A percentile compares a stretch with the other conserved stretches of the same genome.
phyloP scores from a whole-genome alignment of 1,140 invertebrate genomes.

The Neodiprion pinetum region DNA sequence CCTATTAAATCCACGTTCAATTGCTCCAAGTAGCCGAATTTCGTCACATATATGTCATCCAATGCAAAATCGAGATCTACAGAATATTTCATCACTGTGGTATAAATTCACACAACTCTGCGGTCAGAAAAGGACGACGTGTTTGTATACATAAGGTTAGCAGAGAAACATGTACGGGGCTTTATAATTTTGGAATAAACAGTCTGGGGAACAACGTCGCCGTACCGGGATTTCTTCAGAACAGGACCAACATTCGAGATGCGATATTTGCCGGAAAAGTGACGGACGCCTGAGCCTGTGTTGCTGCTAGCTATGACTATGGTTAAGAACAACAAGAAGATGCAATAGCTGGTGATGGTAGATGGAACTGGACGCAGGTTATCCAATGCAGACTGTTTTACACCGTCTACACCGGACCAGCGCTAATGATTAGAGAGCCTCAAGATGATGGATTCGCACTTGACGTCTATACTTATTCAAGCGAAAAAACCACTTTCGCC shows the following conservation, averaged over 20 bases:
- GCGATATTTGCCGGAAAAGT: slow-evolving; percentile 20
- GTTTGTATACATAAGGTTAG: slow-evolving; percentile 9
- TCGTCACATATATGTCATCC: slow-evolving; percentile 10
- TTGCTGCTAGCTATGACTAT: too few species aligned
- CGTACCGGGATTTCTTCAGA: slow-evolving; percentile 8
- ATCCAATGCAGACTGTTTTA: too few species aligned
- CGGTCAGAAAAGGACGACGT: slow-evolving; percentile 13
- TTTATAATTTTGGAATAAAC: slow-evolving; percentile 5
- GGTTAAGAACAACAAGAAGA: too few species aligned
- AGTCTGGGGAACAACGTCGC: not conserved
- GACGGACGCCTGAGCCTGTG: not conserved
- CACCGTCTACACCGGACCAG: slow-evolving; percentile 17
- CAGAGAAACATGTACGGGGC: not conserved
- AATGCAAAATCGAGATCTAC: slow-evolving; percentile 33
- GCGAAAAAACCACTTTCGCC: slow-evolving; percentile 5
- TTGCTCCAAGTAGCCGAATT: slow-evolving; percentile 30
- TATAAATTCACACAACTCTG: slow-evolving; percentile 30
- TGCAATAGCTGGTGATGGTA: too few species aligned
- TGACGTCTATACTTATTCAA: not conserved
- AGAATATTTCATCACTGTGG: slow-evolving; percentile 30
- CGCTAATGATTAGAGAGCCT: slow-evolving; percentile 6
- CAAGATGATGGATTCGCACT: slow-evolving; percentile 25
- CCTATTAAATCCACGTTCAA: slow-evolving; percentile 14
- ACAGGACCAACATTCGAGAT: not conserved
- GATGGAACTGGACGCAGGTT: too few species aligned